Percentiles rank a stretch among this genome's conserved stretches.
phyloP scores from a whole-genome alignment of 2,888 invertebrate genomes.

The Aelia acuminata region DNA sequence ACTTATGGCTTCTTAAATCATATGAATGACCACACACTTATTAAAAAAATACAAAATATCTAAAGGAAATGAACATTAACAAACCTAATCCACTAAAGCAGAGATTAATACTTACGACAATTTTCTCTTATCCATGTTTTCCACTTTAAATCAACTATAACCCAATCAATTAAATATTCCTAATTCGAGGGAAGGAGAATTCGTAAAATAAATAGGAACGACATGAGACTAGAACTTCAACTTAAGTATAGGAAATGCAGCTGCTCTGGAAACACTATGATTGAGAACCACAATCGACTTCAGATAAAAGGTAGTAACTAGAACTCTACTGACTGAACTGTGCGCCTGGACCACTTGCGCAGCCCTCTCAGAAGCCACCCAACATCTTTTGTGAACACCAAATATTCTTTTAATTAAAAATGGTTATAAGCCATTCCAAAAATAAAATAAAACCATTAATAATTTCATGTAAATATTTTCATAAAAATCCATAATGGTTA shows the following conservation, averaged over 20 bases:
- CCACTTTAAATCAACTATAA: neutral
- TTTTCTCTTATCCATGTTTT: constrained; percentile 69
- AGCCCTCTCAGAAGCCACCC: neutral
- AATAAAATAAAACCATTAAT: neutral
- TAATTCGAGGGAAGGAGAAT: constrained; percentile 18
- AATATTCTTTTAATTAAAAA: constrained; percentile 9
- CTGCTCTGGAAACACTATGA: constrained; percentile 28
- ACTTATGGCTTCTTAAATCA: neutral
- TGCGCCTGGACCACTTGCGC: constrained; percentile 53
- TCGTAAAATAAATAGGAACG: constrained; percentile 36
- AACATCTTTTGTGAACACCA: neutral
- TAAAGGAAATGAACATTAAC: neutral
- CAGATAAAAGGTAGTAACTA: constrained; percentile 20
- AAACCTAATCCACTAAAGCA: neutral
- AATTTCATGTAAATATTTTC: neutral
- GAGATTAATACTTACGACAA: constrained; percentile 69
- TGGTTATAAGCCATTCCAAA: neutral
- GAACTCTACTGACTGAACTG: constrained; percentile 50
- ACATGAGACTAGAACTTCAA: constrained; percentile 54
- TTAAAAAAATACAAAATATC: neutral
- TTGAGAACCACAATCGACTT: constrained; percentile 44
- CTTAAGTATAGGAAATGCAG: constrained; percentile 27
- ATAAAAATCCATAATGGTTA: neutral
- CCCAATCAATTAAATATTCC: neutral
- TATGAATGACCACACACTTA: neutral